A percentile compares a stretch with the other conserved stretches of the same genome.
phyloP scores from a whole-genome alignment of 2,888 invertebrate species.

The Ochropleura leucogaster region DNA sequence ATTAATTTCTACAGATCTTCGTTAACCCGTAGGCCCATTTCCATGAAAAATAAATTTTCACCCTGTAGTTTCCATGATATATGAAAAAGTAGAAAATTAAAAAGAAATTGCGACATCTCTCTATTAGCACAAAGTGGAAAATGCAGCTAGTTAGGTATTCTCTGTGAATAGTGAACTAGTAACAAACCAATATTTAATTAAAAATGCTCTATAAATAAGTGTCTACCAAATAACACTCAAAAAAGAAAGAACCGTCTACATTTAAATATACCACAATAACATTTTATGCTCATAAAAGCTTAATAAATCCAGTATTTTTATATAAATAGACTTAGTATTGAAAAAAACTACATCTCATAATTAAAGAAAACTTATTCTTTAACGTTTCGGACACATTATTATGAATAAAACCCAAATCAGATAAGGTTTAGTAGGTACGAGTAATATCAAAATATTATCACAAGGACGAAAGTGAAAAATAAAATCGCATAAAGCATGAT shows the following conservation, averaged over 20 bases:
- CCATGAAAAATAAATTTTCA: not conserved
- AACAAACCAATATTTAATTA: slow-evolving; percentile 1
- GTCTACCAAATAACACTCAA: not conserved
- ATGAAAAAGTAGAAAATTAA: not conserved
- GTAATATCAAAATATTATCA: slow-evolving; percentile 43
- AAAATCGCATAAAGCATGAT: slow-evolving; percentile 39
- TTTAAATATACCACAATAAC: not conserved
- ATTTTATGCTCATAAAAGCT: not conserved
- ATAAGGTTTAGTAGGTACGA: slow-evolving; percentile 35
- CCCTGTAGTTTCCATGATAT: not conserved
- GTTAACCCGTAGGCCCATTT: not conserved
- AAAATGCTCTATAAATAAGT: not conserved
- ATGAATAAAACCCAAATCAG: slow-evolving; percentile 45
- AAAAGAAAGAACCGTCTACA: not conserved
- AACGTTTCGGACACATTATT: slow-evolving; percentile 10
- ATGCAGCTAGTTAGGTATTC: slow-evolving; percentile 1
- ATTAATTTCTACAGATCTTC: not conserved
- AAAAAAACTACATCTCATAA: not conserved
- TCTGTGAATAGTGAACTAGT: not conserved
- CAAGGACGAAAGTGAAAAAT: slow-evolving; percentile 49
- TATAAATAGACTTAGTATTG: not conserved
- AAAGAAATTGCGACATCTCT: not conserved
- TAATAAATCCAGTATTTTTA: slow-evolving; percentile 2
- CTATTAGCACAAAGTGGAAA: slow-evolving; percentile 16
- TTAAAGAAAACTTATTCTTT: not conserved